Evolutionary conservation across 2,797 vertebrate species (phyloP).

Genomic region (Schizopygopsis malacanthus): DNA sequence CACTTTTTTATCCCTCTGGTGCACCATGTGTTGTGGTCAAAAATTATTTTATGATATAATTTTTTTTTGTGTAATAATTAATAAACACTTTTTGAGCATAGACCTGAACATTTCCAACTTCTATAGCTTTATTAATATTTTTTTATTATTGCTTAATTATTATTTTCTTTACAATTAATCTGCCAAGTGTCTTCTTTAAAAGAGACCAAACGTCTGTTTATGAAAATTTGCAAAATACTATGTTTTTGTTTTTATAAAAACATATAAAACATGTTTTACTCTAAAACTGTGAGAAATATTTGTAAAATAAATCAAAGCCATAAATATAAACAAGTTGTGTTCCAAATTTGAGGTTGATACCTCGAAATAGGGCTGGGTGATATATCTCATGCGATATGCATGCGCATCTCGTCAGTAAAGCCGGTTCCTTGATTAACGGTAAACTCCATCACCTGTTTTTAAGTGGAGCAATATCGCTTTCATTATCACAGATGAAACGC

Average conservation of each 20-base stretch:
- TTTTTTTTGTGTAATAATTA: neutral
- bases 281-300: neutral
- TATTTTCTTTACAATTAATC: no score
- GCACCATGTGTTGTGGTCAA: no score
- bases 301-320: neutral
- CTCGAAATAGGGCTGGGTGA: neutral
- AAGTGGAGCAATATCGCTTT: no score
- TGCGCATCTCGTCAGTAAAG: no score
- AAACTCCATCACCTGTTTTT: no score
- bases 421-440: no score
- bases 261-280: neutral
- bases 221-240: neutral
- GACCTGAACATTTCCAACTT: neutral
- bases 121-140: no score
- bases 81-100: neutral
- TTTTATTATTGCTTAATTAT: no score
- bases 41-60: neutral
- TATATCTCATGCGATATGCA: no score
- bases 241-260: neutral
- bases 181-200: neutral
- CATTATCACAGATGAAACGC: no score
- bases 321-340: neutral
- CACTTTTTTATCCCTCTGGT: no score
- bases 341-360: neutral
- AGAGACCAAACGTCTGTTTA: neutral